Evolutionary conservation across 2,113 vertebrate genomes (phyloP), one percentile per base, ranked within the genome.

Genomic region (Pterocles gutturalis): DNA sequence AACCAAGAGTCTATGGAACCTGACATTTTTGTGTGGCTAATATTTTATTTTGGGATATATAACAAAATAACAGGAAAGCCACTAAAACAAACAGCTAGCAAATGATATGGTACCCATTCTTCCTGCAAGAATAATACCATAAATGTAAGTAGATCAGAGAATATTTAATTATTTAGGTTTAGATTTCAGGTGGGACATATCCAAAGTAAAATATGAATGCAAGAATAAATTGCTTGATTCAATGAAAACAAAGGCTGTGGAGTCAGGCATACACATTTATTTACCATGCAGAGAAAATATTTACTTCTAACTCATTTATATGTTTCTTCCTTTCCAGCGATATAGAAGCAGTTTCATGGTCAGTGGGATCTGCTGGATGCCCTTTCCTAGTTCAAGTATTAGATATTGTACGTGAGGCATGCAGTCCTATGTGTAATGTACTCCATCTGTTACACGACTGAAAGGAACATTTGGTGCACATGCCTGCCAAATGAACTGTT

Each of bases 381-480:
- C 83, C 83, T 92, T 94, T 41, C 67, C 62, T 93, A 66, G 53
- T 87, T 87, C 62, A 93, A 60, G 36, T 86, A 90, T 76, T 87
- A 84, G 92, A 55, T 95, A 94, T 83, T 96, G 92, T 97, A 96
- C 16, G 31, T 95, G 93, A 86, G 89, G 87, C 83, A 70, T 91
- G 79, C 83, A 96, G 91, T 94, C 54, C 95, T 97, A 61, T 94
- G 62, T 93, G 76, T 93, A 94, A 86, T 93, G 43, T 57, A 78
- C 89, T 95, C 97, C 96, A 96, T 98, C 96, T 98, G 96, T 92
- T 89, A 89, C 79, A 76, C 96, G 94, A 91, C 92, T 96, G 94
- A 95, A 90, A 76, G 75, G 87, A 97, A 89, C 94, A 97, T 95
- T 97, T 97, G 94, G 89, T 96, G 45, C 82, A 77, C 10, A 55